phyloP scores from a whole-genome alignment of 2,113 vertebrate species.

The Mesembrinibis cayennensis region DNA sequence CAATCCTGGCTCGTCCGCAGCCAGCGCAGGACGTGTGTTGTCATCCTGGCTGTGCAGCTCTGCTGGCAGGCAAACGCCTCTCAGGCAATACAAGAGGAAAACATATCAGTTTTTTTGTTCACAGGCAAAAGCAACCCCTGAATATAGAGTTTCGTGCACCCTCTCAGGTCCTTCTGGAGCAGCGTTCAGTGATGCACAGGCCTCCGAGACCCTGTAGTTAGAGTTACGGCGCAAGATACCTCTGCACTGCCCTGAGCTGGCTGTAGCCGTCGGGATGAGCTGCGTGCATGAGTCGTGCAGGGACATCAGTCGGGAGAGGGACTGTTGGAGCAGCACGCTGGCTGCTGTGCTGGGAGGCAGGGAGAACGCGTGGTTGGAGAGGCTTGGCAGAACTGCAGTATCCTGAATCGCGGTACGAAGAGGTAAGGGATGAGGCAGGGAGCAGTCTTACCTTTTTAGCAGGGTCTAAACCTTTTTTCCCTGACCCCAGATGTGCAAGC shows the following conservation, averaged over 20 bases:
- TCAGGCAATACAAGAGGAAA: neutral
- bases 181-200: neutral
- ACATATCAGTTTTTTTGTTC: neutral
- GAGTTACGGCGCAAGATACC: fast-evolving
- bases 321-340: neutral
- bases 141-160: neutral
- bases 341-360: neutral
- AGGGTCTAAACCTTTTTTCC: neutral
- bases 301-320: neutral
- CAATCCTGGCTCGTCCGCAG: neutral
- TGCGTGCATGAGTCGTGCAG: fast-evolving
- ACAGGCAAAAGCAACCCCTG: neutral
- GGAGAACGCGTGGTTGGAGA: neutral
- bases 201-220: neutral
- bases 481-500: neutral
- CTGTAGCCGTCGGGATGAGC: neutral
- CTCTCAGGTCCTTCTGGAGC: neutral
- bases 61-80: fast-evolving
- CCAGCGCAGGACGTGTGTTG: fast-evolving
- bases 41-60: neutral
- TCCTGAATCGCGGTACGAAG: fast-evolving
- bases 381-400: neutral
- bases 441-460: neutral
- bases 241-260: neutral
- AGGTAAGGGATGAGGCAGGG: neutral